phyloP scores from a whole-genome alignment of 1,140 invertebrate species.

The Camponotus vicinus region DNA sequence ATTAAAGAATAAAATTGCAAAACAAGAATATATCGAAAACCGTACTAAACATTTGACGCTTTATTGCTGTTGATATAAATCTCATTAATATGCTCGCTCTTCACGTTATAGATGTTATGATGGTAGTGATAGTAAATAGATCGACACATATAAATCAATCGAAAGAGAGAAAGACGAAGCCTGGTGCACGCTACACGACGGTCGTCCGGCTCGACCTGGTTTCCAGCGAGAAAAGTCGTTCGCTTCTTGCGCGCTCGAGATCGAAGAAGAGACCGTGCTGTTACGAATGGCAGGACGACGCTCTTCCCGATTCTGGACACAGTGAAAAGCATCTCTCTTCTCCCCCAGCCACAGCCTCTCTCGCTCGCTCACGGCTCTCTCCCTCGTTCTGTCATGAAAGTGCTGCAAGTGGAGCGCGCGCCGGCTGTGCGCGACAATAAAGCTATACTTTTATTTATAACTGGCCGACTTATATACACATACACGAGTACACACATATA shows the following conservation, averaged over 20 bases:
- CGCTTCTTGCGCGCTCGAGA: conserved; percentile 43
- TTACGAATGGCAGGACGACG: conserved; percentile 25
- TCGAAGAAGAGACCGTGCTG: conserved; percentile 50
- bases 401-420: conserved; percentile 79
- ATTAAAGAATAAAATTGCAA: neutral
- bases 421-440: conserved; percentile 73
- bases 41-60: neutral
- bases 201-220: conserved; percentile 72
- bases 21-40: neutral
- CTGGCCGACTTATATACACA: conserved; percentile 74
- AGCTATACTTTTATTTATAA: conserved; percentile 80
- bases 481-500: neutral
- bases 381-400: conserved; percentile 78
- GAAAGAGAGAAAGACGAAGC: conserved; percentile 11
- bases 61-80: neutral
- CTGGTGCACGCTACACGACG: neutral
- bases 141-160: conserved; percentile 29
- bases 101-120: neutral
- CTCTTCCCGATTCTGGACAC: conserved; percentile 63
- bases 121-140: conserved; percentile 49
- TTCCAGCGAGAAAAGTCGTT: conserved; percentile 78
- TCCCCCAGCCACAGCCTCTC: conserved; percentile 39
- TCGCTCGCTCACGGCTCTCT: conserved; percentile 67
- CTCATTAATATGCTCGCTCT: neutral
- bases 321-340: conserved; percentile 64